Evolutionary conservation across 1,140 invertebrate genomes (phyloP), one percentile per base, ranked within the genome.

Genomic region (Drosophila pseudoobscura): DNA sequence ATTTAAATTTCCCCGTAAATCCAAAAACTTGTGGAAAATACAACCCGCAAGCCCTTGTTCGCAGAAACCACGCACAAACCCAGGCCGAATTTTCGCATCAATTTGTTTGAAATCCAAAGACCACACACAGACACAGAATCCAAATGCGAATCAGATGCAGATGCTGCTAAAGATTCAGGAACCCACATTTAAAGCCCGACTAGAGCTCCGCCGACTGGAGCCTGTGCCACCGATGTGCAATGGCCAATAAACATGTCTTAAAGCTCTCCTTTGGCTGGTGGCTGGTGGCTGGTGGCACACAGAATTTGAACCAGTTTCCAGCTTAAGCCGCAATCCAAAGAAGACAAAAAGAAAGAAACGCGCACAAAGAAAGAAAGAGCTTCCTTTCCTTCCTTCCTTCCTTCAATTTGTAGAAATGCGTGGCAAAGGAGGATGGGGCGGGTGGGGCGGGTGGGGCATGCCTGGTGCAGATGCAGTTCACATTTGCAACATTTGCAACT

Each of bases 401-500:
- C 66, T 66, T 75, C 78, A 75, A 85, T 85, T 87, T 82, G 83
- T 88, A 47, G 60, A 59, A 78, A 69, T 87, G 82, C 82, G 82
- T 88, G 68, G 78, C 76, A 15, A 13, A 31, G 51, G 8, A n/a
- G 35, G 13, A 7, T 11, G n/a, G 5, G 13, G 7, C 20, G 5
- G 3, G 35, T 22, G 31, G 9, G 3, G 9, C 11, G 22, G 9
- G 7, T 1, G 29, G 29, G 1, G 29, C 6, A 31, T 8, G 29
- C 1, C 20, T 20, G 50, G 17, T 15, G 51, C 63, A 59, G 74
- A 75, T 85, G 82, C 82, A 78, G 65, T 65, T 69, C 64, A 69
- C 79, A 83, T 87, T 87, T 88, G 75, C 78, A 87, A 83, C 83
- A 83, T 87, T 87, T 88, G 75, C 78, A 87, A 83, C 83, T 87